Evolutionary conservation across 2,113 vertebrate genomes (phyloP), one percentile per base, ranked within the genome.

Genomic region (Pholis gunnellus): DNA sequence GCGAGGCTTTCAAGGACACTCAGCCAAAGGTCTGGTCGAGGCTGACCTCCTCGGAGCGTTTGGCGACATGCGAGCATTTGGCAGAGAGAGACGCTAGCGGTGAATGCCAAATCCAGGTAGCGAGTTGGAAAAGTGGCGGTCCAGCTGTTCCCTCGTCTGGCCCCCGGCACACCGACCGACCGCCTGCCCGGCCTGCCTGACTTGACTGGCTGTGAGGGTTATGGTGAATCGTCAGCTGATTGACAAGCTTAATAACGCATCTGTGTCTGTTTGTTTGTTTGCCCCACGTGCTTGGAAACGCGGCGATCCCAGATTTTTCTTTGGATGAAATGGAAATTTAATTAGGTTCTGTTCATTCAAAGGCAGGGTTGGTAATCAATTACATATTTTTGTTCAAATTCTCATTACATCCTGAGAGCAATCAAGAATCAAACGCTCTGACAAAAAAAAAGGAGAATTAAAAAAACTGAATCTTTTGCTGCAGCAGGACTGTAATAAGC

Each of bases 81-180:
- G 87, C 89, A 34, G 34, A 34, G 34, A 34, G 34, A 34, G 75
- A 81, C 38, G n/a, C 66, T 44, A 50, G 72, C 72, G 46, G 65
- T 42, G 60, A 86, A 88, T 82, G 85, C 88, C 81, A 72, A 34
- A 75, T 79, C 84, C 90, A 93, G 92, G 90, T 91, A 87, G 81
- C 40, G 75, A 87, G 85, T 79, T 87, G 87, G 87, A 20, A 85
- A 78, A 87, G 82, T 82, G 72, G 68, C 64, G n/a, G 87, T 57
- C 91, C 93, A 91, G 89, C 87, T 94, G 91, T 89, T 93, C 68
- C 34, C 40, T 79, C 61, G 44, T 83, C 75, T 91, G 86, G 79
- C 87, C 14, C 29, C 78, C 50, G 9, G 40, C 57, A 5, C 66
- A 68, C 84, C 63, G 61, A 18, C 87, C 78, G 74, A 48, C 83